These are phyloP conservation scores for Ischnus inquisitorius DNA, from an alignment of 2,888 invertebrate genomes.

Conservation along the genomic window DNA sequence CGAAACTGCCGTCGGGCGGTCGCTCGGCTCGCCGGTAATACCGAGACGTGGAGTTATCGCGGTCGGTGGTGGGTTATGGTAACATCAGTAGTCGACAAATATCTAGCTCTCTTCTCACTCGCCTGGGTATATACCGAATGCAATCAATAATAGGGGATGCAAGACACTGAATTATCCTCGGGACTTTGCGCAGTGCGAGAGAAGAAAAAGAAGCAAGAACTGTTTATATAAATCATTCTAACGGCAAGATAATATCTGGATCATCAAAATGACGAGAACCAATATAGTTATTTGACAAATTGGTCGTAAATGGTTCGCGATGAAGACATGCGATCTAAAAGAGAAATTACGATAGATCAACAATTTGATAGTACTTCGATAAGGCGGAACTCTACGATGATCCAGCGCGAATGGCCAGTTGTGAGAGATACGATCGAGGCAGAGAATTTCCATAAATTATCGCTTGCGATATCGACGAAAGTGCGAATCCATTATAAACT, in stretches of 20 bases:
- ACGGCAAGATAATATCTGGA: slow-evolving; percentile 10
- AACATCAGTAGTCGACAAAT: slow-evolving; percentile 71
- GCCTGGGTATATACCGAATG: slow-evolving; percentile 44
- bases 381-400: slow-evolving; percentile 38
- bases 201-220: slow-evolving; percentile 17
- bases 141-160: slow-evolving; percentile 69
- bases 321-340: neutral
- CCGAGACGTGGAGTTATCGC: slow-evolving; percentile 78
- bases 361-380: slow-evolving; percentile 43
- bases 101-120: slow-evolving; percentile 43
- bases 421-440: slow-evolving; percentile 16
- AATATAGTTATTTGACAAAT: slow-evolving; percentile 55
- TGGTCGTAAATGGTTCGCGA: slow-evolving; percentile 22
- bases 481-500: slow-evolving; percentile 77
- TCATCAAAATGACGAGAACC: slow-evolving; percentile 36
- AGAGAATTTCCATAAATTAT: slow-evolving; percentile 68
- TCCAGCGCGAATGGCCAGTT: slow-evolving; percentile 13
- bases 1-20: slow-evolving; percentile 78
- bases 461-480: slow-evolving; percentile 70
- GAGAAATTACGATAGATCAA: slow-evolving; percentile 45
- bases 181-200: slow-evolving; percentile 18
- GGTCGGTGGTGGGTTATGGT: slow-evolving; percentile 82
- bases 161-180: slow-evolving; percentile 62
- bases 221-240: slow-evolving; percentile 47
- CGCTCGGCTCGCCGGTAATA: slow-evolving; percentile 81